Evolutionary conservation across 2,888 invertebrate species (phyloP).

Genomic region (Agonum fuliginosum): DNA sequence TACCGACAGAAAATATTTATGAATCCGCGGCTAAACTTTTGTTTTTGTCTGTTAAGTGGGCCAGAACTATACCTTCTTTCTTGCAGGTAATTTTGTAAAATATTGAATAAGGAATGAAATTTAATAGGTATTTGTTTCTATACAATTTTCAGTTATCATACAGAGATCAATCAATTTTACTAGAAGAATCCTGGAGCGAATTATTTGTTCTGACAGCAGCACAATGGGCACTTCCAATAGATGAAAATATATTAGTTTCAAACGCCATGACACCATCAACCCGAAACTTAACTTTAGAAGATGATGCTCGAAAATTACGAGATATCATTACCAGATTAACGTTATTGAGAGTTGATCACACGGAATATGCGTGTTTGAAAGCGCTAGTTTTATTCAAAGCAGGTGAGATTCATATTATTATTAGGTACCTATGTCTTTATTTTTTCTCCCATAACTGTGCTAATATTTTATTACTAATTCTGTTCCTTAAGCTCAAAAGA

Average conservation of each 20-base stretch:
- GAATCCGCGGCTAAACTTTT: slow-evolving; percentile 85
- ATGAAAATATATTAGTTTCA: slow-evolving; percentile 75
- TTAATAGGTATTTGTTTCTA: not conserved
- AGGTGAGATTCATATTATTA: slow-evolving; percentile 75
- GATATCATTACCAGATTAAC: slow-evolving; percentile 81
- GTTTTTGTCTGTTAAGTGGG: slow-evolving; percentile 87
- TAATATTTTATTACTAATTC: no score
- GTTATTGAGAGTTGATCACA: slow-evolving; percentile 83
- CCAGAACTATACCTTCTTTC: slow-evolving; percentile 85
- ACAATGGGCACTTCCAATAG: slow-evolving; percentile 85
- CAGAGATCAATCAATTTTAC: slow-evolving; percentile 82
- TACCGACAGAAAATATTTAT: slow-evolving; percentile 78
- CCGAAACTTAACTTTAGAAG: slow-evolving; percentile 75
- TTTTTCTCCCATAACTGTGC: no score
- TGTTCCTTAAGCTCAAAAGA: no score
- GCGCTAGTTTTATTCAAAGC: slow-evolving; percentile 87
- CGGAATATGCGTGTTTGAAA: slow-evolving; percentile 91
- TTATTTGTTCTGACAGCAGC: slow-evolving; percentile 88
- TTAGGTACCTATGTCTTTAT: not conserved
- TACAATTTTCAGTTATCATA: slow-evolving; percentile 76
- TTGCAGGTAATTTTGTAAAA: slow-evolving; percentile 75
- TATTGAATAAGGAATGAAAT: slow-evolving; percentile 10
- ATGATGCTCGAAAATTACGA: slow-evolving; percentile 77
- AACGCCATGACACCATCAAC: slow-evolving; percentile 74
- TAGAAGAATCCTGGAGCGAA: slow-evolving; percentile 89